Conservation (phyloP, 1,140 invertebrate species). For the Kradibia gibbosae region DNA sequence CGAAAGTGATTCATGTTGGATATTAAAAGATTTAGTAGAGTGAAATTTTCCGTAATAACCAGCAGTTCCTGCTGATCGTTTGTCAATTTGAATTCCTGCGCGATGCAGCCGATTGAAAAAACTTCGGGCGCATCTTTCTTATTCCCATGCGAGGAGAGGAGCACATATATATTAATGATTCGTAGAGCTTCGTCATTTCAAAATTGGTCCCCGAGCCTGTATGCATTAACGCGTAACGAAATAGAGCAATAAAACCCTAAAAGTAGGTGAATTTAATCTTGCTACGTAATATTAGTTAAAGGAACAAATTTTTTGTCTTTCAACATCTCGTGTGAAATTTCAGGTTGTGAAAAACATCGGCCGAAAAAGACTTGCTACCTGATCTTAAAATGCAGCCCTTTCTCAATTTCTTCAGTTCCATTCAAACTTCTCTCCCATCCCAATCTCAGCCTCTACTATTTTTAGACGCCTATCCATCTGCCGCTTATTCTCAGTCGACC, state of each 20-base stretch:
- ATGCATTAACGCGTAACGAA: neutral
- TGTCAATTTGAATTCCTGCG: neutral
- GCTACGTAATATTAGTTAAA: neutral
- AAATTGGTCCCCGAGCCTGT: neutral
- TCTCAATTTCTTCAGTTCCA: neutral
- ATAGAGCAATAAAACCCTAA: neutral
- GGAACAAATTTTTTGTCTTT: no score
- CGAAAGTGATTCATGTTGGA: conserved; percentile 24
- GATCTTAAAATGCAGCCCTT: conserved; percentile 25
- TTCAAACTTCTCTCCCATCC: conserved; percentile 27
- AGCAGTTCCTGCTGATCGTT: neutral
- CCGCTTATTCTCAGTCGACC: conserved; percentile 11
- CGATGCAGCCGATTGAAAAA: no score
- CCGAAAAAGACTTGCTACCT: neutral
- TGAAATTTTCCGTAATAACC: neutral
- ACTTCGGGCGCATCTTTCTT: no score
- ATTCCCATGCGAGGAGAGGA: no score
- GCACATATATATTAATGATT: no score
- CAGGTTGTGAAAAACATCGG: neutral
- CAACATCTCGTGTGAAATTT: conserved; percentile 3
- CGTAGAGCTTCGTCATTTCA: neutral
- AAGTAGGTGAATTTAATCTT: neutral
- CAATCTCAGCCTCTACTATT: conserved; percentile 31
- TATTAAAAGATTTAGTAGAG: conserved; percentile 1
- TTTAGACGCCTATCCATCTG: conserved; percentile 15